A percentile compares a stretch with the other conserved stretches of the same genome.
phyloP scores from a whole-genome alignment of 2,113 vertebrate species.

The Perca schrenkii region DNA sequence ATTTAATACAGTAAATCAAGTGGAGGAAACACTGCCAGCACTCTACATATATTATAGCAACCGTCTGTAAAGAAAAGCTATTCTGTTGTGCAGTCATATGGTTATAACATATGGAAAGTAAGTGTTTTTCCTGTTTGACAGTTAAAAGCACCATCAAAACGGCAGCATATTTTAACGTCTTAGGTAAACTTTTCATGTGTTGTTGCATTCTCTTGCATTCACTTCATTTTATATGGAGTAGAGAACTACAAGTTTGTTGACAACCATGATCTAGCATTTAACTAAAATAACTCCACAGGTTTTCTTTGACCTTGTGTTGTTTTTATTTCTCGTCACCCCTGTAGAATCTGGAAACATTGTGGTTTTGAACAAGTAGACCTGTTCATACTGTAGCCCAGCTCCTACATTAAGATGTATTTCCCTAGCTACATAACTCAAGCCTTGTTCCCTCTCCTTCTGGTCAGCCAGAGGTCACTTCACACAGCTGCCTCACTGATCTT shows the following conservation, averaged over 20 bases:
- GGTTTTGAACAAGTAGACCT: constrained; percentile 69
- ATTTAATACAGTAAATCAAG: constrained; percentile 31
- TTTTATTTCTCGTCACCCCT: constrained; percentile 51
- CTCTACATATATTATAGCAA: not conserved
- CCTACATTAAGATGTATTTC: constrained; percentile 52
- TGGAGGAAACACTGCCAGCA: constrained; percentile 13
- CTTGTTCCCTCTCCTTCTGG: constrained; percentile 74
- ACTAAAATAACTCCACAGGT: constrained; percentile 33
- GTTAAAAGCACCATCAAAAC: not conserved
- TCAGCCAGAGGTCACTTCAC: constrained; percentile 77
- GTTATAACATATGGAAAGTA: not conserved
- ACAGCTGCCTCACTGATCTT: constrained; percentile 61
- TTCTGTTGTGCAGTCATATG: not conserved
- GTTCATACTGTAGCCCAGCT: constrained; percentile 46
- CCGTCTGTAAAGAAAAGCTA: not conserved
- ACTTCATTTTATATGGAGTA: not conserved
- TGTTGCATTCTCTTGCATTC: not conserved
- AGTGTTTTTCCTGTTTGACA: not conserved
- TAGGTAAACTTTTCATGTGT: not conserved
- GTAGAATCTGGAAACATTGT: constrained; percentile 71
- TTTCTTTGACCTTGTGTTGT: constrained; percentile 56
- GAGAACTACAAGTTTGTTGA: constrained; percentile 8
- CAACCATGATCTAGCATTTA: constrained; percentile 4
- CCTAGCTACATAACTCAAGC: constrained; percentile 68
- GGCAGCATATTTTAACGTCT: not conserved